Evolutionary conservation across 2,113 vertebrate genomes (phyloP).

Genomic region (Proteles cristata): DNA sequence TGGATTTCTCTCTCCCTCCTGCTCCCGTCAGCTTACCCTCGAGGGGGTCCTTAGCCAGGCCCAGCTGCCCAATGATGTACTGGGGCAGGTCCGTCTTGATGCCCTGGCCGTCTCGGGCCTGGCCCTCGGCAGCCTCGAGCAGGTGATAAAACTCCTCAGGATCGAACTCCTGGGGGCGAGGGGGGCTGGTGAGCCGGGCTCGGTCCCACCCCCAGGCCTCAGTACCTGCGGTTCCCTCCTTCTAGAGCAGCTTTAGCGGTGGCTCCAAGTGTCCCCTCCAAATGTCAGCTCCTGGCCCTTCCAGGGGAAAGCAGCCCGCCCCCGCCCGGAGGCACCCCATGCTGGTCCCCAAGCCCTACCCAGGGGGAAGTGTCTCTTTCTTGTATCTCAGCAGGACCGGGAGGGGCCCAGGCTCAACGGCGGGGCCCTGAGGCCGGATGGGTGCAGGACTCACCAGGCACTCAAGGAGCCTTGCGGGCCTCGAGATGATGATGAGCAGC

Average conservation of each 20-base stretch:
- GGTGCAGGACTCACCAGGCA: constrained; percentile 90
- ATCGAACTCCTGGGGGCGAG: constrained; percentile 92
- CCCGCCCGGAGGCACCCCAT: fast-evolving
- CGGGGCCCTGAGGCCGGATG: fast-evolving
- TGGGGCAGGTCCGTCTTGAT: constrained; percentile 96
- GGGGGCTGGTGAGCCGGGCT: neutral
- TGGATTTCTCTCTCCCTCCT: neutral
- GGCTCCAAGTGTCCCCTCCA: neutral
- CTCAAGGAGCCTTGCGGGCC: constrained; percentile 95
- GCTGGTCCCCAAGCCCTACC: neutral
- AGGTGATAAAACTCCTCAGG: constrained; percentile 98
- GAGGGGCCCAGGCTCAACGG: neutral
- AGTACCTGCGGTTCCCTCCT: neutral
- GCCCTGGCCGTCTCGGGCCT: constrained; percentile 95
- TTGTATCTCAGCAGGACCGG: too few species aligned
- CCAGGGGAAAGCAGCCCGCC: neutral
- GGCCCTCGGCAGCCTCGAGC: constrained; percentile 96
- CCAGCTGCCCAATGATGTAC: constrained; percentile 97
- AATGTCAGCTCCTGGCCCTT: neutral
- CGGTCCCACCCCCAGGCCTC: neutral
- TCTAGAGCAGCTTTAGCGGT: too few species aligned
- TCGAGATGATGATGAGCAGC: constrained; percentile 96
- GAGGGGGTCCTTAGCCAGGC: constrained; percentile 92
- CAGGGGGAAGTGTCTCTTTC: neutral
- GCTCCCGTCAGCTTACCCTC: constrained; percentile 87